A percentile compares a stretch with the other conserved stretches of the same genome.
Conservation (phyloP, 2,888 invertebrate genomes). For the Campoplex nolae region DNA sequence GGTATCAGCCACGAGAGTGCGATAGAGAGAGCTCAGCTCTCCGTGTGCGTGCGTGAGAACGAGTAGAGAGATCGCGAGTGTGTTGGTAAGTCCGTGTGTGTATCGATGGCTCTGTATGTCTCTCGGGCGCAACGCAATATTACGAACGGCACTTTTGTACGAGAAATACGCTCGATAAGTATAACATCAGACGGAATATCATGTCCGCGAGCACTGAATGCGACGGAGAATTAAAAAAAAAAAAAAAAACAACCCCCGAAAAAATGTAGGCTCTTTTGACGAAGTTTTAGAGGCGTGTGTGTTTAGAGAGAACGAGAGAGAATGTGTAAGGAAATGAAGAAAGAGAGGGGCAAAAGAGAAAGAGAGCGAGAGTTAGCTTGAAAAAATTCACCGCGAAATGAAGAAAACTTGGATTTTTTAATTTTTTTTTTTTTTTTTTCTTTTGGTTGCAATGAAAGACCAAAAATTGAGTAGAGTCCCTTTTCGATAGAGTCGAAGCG, state of each 20-base stretch:
- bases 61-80: neutral
- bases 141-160: constrained; percentile 62
- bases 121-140: constrained; percentile 56
- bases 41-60: constrained; percentile 1
- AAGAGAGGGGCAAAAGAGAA: neutral
- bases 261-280: neutral
- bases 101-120: neutral
- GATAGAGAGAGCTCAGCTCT: constrained; percentile 14
- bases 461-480: constrained; percentile 19
- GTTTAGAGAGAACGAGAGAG: neutral
- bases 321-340: neutral
- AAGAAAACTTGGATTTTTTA: constrained; percentile 1
- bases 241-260: no score
- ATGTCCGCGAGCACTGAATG: constrained; percentile 25
- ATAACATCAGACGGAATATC: constrained; percentile 38
- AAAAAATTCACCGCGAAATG: constrained; percentile 32
- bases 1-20: constrained; percentile 51
- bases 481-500: constrained; percentile 47
- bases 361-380: neutral
- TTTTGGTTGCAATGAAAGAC: constrained; percentile 40
- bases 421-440: neutral
- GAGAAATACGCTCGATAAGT: constrained; percentile 48
- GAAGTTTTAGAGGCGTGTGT: neutral
- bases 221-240: constrained; percentile 9
- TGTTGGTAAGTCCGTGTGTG: neutral